Percentiles rank a stretch among this genome's conserved stretches.
Evolutionary conservation across 2,888 invertebrate species (phyloP).

Genomic region (Drosophila anomelani): DNA sequence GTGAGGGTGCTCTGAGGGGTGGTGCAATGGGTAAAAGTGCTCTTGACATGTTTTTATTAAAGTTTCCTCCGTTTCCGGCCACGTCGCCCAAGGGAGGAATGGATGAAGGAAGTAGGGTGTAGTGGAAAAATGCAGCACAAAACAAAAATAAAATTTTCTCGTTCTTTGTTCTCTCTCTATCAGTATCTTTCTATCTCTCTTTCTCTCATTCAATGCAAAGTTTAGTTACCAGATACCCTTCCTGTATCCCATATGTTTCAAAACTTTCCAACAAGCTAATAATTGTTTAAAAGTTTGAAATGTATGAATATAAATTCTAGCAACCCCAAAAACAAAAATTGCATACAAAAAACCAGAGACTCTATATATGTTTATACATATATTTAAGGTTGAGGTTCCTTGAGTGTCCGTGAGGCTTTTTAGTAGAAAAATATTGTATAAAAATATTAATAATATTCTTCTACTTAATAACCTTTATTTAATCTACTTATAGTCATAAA

Average conservation of each 20-base stretch:
- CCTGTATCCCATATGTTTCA: conserved; percentile 1
- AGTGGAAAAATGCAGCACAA: conserved; percentile 4
- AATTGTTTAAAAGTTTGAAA: conserved; percentile 18
- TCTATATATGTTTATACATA: not conserved
- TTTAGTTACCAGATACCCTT: conserved; percentile 14
- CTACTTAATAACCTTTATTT: not conserved
- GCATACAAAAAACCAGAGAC: not conserved
- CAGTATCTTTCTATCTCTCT: not conserved
- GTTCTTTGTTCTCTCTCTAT: not conserved
- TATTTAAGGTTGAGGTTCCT: too few relatives aligned
- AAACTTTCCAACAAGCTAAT: conserved; percentile 12
- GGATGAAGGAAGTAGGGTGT: not conserved
- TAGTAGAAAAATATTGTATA: too few relatives aligned
- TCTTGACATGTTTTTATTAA: conserved; percentile 73
- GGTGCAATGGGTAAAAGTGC: conserved; percentile 60
- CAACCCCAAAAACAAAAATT: not conserved
- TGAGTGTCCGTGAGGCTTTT: too few relatives aligned
- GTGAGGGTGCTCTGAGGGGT: not conserved
- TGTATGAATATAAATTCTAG: not conserved
- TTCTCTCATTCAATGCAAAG: conserved; percentile 2
- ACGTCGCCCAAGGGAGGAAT: conserved; percentile 11
- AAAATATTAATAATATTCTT: too few relatives aligned
- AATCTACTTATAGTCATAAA: not conserved
- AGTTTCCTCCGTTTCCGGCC: conserved; percentile 46
- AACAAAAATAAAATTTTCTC: conserved; percentile 33